Conservation (phyloP, 2,113 vertebrate genomes). For the Pycnonotus jocosus region DNA sequence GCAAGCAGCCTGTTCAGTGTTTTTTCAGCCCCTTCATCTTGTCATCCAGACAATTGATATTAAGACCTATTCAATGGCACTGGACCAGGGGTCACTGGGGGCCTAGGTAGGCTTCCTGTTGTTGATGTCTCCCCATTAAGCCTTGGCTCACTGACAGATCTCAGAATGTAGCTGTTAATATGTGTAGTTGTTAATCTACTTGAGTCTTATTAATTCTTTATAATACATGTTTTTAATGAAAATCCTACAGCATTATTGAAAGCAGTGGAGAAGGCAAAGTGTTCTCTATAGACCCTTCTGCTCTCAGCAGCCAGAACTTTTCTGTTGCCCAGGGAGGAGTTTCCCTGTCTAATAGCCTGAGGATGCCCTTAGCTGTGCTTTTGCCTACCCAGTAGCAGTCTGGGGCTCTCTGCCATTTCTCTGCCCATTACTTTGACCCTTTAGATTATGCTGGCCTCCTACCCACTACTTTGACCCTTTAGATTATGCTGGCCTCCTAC, state of each 20-base stretch:
- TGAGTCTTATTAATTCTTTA: neutral
- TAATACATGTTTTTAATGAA: neutral
- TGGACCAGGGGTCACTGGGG: neutral
- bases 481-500: fast-evolving
- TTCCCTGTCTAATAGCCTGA: neutral
- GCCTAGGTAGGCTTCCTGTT: neutral
- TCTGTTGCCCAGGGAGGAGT: neutral
- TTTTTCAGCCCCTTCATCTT: neutral
- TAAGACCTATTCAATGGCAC: neutral
- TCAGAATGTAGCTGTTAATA: neutral
- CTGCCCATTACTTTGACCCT: neutral
- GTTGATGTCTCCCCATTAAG: neutral
- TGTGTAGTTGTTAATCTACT: neutral
- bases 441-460: neutral
- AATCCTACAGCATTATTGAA: neutral
- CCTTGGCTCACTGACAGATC: neutral
- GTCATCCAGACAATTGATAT: neutral
- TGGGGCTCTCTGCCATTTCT: neutral
- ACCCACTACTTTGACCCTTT: neutral
- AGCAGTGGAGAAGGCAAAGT: neutral
- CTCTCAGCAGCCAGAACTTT: neutral
- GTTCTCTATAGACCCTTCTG: neutral
- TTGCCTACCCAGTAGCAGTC: neutral
- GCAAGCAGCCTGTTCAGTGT: neutral
- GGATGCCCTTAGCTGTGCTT: neutral